These are phyloP conservation scores for Mus pahari DNA, from an alignment of 2,113 vertebrate genomes.

Conservation along the genomic window DNA sequence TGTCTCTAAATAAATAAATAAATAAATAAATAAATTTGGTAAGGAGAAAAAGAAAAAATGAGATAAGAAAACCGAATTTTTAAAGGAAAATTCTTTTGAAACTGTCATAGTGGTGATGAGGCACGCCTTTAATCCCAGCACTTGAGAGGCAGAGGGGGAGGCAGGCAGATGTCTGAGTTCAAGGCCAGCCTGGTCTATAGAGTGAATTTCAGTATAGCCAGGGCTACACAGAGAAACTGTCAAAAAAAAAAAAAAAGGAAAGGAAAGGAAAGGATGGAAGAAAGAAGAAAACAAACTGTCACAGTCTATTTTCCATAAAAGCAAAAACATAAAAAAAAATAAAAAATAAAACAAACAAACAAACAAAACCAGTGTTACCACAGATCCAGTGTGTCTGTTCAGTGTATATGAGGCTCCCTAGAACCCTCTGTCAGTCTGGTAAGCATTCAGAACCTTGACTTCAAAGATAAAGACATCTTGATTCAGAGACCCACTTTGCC, in stretches of 20 bases:
- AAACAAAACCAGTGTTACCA: no score
- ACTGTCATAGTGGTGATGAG: background rate
- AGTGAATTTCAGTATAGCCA: background rate
- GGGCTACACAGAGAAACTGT: background rate
- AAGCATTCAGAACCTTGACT: background rate
- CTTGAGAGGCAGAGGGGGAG: background rate
- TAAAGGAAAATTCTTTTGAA: background rate
- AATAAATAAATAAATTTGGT: background rate
- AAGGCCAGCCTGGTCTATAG: background rate
- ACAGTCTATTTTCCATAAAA: background rate
- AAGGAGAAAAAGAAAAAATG: background rate
- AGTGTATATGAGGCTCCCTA: background rate
- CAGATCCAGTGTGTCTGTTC: background rate
- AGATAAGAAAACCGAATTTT: constrained; percentile 1
- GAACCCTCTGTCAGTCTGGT: background rate
- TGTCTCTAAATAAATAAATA: no score
- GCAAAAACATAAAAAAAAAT: no score
- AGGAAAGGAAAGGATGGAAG: background rate
- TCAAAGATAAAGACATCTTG: constrained; percentile 4
- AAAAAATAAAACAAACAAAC: rapidly evolving
- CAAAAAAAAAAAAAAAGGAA: background rate
- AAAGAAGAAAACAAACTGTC: background rate
- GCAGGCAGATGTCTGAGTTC: background rate
- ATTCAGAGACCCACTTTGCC: background rate
- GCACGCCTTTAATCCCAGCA: background rate